Base-by-base conservation (phyloP, 2,113 vertebrate genomes). In the Percina caprodes region DNA sequence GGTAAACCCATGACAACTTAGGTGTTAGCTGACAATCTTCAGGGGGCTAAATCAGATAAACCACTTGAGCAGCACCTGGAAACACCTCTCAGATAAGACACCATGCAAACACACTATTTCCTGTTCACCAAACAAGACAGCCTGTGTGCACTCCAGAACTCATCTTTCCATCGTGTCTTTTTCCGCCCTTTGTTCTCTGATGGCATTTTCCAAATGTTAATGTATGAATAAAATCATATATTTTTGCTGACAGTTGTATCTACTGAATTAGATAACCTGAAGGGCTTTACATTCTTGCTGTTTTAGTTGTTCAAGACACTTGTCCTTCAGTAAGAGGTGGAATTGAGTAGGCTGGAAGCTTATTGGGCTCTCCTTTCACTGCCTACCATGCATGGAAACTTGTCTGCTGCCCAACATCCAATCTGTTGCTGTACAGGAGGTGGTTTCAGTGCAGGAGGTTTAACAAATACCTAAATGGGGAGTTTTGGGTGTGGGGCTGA, bases 401-500 rank as follows among this genome's bases (percentile, higher is more conserved):
- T 86, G 78, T 77, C 48, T 46, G 51, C 77, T 33, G 56, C 75
- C 83, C 80, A 89, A 66, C 39, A 83, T 49, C 58, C 69, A 72
- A 54, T 65, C 70, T 83, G 58, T 71, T 82, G 46, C 46, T 80
- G 55, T 39, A 62, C 23, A 61, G 82, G 67, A 79, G 55, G 77
- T n/a, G 58, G 72, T 85, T 84, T 89, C 72, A 84, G 79, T 73
- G 81, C 86, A 89, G 81, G 84, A 74, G 88, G 82, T 88, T 91
- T 77, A 84, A 78, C 85, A 88, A 91, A 90, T 88, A 82, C 52
- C 56, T 62, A 82, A 61, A 83, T 49, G 75, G 61, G n/a, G 65
- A 76, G 65, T 70, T 63, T 79, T 87, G 75, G 73, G 83, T 82
- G 77, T 88, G 75, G 75, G 83, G 77, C 80, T 74, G 35, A 76